Conservation (phyloP, 2,797 vertebrate genomes). For the Periparus ater region DNA sequence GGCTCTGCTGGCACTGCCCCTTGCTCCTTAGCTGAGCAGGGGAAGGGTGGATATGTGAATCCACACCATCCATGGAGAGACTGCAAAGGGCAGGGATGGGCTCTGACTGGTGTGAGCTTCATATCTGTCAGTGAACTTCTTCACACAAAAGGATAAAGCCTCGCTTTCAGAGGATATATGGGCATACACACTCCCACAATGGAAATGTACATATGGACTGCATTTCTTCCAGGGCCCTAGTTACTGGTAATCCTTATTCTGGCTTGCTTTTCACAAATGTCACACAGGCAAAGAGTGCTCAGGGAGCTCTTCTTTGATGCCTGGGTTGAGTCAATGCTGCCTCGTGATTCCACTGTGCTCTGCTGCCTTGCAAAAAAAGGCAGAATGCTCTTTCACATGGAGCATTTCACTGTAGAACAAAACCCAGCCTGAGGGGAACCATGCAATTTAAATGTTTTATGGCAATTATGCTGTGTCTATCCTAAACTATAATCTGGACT, state of each 20-base stretch:
- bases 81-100: neutral
- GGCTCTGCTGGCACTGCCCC: neutral
- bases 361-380: neutral
- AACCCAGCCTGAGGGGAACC: neutral
- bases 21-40: neutral
- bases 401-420: neutral
- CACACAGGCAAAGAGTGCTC: neutral
- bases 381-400: neutral
- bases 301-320: neutral
- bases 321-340: neutral
- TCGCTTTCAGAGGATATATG: neutral
- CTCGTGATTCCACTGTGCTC: neutral
- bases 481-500: neutral
- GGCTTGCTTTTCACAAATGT: neutral
- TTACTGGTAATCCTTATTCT: neutral
- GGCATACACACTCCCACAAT: neutral
- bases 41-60: neutral
- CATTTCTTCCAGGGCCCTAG: neutral
- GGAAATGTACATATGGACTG: constrained; percentile 5
- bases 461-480: neutral
- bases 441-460: neutral
- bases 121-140: neutral
- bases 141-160: neutral
- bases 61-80: neutral
- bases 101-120: neutral